Conservation (phyloP, 1,140 invertebrate species). For the Caenorhabditis brenneri region DNA sequence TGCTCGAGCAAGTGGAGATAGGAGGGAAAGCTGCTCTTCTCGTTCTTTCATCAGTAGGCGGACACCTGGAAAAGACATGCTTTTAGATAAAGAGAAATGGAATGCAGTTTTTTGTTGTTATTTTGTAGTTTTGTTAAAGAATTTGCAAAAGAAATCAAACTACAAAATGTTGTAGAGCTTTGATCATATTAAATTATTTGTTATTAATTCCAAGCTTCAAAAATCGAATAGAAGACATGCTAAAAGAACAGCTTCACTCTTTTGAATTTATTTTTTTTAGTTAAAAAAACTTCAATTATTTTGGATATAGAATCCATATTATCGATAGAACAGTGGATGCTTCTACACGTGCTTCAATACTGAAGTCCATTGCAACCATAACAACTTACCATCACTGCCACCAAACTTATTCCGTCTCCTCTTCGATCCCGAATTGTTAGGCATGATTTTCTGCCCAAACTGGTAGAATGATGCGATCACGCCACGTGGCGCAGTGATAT, state of each 20-base stretch:
- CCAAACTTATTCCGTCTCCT: constrained; percentile 36
- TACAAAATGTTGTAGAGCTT: no score
- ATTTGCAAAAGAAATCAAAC: no score
- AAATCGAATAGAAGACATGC: no score
- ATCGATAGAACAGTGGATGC: no score
- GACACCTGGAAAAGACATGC: constrained; percentile 33
- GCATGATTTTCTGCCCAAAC: constrained; percentile 23
- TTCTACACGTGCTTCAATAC: no score
- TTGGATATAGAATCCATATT: no score
- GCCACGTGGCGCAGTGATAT: neutral
- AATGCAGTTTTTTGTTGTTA: neutral
- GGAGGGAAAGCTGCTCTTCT: neutral
- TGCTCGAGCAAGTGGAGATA: neutral
- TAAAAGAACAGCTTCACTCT: no score
- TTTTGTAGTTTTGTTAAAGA: no score
- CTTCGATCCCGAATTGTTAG: constrained; percentile 24
- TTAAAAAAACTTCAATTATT: no score
- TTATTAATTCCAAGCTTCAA: no score
- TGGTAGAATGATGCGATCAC: neutral
- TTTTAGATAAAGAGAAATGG: neutral
- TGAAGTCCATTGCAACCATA: neutral
- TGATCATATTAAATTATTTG: no score
- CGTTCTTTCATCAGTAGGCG: constrained; percentile 17
- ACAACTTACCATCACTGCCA: constrained; percentile 40
- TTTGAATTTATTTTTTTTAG: no score